Percentiles rank a stretch among this genome's conserved stretches.
Conservation (phyloP, 2,113 vertebrate species). For the Alexandromys fortis region DNA sequence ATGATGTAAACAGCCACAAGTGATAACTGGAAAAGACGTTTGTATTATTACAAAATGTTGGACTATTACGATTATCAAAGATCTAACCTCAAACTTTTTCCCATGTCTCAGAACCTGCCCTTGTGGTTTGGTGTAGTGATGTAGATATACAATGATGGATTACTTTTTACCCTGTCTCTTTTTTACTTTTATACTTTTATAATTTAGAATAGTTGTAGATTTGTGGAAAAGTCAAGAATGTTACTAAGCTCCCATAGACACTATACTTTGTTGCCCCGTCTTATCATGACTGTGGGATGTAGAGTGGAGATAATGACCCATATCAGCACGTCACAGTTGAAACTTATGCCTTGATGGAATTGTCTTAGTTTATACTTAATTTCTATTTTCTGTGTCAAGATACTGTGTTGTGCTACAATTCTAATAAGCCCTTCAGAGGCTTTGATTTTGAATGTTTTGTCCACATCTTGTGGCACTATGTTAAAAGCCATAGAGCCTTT, state of each 20-base stretch:
- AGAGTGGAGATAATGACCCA: background rate
- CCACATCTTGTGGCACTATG: background rate
- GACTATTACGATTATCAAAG: slow-evolving; percentile 9
- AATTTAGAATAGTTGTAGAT: background rate
- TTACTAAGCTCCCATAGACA: background rate
- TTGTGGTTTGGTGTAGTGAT: background rate
- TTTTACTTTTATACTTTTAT: background rate
- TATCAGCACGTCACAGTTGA: background rate
- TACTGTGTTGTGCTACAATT: background rate
- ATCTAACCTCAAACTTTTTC: background rate
- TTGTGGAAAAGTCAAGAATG: background rate
- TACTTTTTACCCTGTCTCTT: background rate
- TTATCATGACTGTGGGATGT: background rate
- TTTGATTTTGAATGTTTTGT: background rate
- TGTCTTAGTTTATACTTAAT: background rate
- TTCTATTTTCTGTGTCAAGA: background rate
- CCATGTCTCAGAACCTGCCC: background rate
- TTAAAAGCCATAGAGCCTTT: background rate
- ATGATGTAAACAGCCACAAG: slow-evolving; percentile 10
- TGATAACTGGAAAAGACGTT: background rate
- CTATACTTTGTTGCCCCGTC: background rate
- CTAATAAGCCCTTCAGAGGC: background rate
- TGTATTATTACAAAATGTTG: background rate
- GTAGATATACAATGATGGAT: background rate
- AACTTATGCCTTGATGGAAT: background rate